Base-by-base conservation (phyloP, 2,797 vertebrate genomes). In the Characodon lateralis region DNA sequence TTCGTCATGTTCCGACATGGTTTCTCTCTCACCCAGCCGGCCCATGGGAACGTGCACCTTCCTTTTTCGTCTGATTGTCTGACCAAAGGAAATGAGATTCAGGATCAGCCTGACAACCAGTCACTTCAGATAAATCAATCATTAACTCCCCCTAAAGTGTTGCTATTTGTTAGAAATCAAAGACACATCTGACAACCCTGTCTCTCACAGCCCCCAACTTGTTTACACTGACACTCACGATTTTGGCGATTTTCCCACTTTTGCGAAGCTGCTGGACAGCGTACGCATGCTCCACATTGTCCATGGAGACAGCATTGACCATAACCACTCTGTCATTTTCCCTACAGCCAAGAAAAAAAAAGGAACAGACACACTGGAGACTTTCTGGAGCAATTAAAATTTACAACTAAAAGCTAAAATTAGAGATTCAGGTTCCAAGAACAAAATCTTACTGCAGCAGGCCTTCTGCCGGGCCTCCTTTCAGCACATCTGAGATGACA, bases 251-350 rank as follows among this genome's bases (percentile, higher is more conserved):
- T 95, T 99, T 99, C 78, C 98, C 98, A 89, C 98, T 99, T 94
- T 99, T 99, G 83, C 98, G 97, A 87, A 99, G 95, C 89, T 99
- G 98, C 91, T 99, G 98, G 83, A 99, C 98, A 75, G 98, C 98
- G 86, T 99, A 99, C 0, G 98, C 98, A 14, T 99, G 98, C 80
- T 99, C 98, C 72, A 99, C 98, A 22, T 99, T 99, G 93, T 99
- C 98, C 98, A 99, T 99, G 41, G 98, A 99, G 91, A 99, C 98
- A 2, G 97, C 96, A 85, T 99, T 99, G 93, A 99, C 98, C 98
- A 98, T 99, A 63, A 98, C 97, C 72, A 99, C 98, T 85, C 98
- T 96, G 94, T 99, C 98, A 96, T 99, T 99, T 94, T 99, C 98
- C 92, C 98, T 99, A 79, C 8, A 72, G 86, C 85, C 82, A 81